phyloP scores from a whole-genome alignment of 1,140 invertebrate species.

The Drosophila paulistorum region DNA sequence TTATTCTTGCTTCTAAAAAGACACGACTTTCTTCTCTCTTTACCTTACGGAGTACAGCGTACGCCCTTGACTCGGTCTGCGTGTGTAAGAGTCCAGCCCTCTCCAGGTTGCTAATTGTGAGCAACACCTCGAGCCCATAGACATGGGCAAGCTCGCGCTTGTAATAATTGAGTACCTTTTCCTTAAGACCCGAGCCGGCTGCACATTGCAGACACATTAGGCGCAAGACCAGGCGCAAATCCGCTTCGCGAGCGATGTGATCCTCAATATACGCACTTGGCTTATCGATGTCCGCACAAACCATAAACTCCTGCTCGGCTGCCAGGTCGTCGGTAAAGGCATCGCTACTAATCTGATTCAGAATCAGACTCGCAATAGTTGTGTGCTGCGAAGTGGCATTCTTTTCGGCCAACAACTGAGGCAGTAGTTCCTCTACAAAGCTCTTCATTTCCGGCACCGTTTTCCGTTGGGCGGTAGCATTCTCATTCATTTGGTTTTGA shows the following conservation, averaged over 20 bases:
- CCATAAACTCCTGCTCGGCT: slow-evolving; percentile 95
- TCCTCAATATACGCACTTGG: slow-evolving; percentile 95
- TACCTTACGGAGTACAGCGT: slow-evolving; percentile 88
- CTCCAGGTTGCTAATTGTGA: slow-evolving; percentile 94
- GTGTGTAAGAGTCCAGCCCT: slow-evolving; percentile 91
- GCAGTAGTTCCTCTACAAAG: slow-evolving; percentile 93
- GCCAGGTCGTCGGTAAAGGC: slow-evolving; percentile 85
- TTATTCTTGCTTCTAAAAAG: too few species aligned
- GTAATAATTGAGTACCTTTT: slow-evolving; percentile 95
- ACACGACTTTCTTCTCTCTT: neutral
- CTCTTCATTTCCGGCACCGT: slow-evolving; percentile 96
- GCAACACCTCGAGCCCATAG: slow-evolving; percentile 94
- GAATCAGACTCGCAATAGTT: slow-evolving; percentile 87
- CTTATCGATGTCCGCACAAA: slow-evolving; percentile 95
- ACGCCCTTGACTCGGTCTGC: slow-evolving; percentile 88
- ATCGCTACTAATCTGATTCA: slow-evolving; percentile 84
- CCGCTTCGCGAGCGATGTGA: slow-evolving; percentile 92
- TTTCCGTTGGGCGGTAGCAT: slow-evolving; percentile 93
- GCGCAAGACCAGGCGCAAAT: slow-evolving; percentile 92
- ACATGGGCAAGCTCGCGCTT: slow-evolving; percentile 95
- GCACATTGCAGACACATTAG: slow-evolving; percentile 95
- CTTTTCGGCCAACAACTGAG: slow-evolving; percentile 94
- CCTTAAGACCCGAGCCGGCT: slow-evolving; percentile 94
- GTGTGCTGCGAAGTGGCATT: slow-evolving; percentile 90
- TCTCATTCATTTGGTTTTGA: slow-evolving; percentile 93